Evolutionary conservation across 2,888 invertebrate genomes (phyloP), one percentile per base, ranked within the genome.

Genomic region (Caenorhabditis plicata): DNA sequence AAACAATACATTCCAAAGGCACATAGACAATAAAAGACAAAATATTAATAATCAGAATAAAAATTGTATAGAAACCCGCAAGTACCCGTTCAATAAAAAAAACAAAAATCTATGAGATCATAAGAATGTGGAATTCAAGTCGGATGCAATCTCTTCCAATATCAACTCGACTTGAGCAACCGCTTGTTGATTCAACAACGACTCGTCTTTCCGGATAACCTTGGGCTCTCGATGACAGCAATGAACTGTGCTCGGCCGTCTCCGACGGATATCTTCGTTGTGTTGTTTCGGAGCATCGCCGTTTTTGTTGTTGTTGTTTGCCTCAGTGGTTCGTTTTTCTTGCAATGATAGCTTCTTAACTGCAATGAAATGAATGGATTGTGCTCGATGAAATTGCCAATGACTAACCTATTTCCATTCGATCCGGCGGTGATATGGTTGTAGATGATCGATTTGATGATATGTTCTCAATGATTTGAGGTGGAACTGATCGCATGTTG

Each of bases 141-240:
- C 68, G n/a, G 64, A 58, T 2, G 70, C 70, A 29, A 72, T 72
- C 44, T 72, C 70, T 41, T 72, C 70, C 9, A 72, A 47, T 29
- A 72, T 58, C 22, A 72, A 43, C 42, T 72, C 66, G 8, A 72
- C 62, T 22, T 62, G 62, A 47, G n/a, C n/a, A n/a, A n/a, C n/a
- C n/a, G n/a, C n/a, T n/a, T n/a, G n/a, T n/a, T n/a, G n/a, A n/a
- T n/a, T n/a, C n/a, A n/a, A n/a, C n/a, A n/a, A n/a, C n/a, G n/a
- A n/a, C n/a, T n/a, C n/a, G n/a, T n/a, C n/a, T n/a, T n/a, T n/a
- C n/a, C n/a, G n/a, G n/a, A n/a, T n/a, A n/a, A n/a, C n/a, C n/a
- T n/a, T n/a, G n/a, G n/a, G n/a, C n/a, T n/a, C n/a, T n/a, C n/a
- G n/a, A n/a, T n/a, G n/a, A n/a, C n/a, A n/a, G n/a, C n/a, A n/a